Base-by-base conservation (phyloP, 2,113 vertebrate genomes). In the Paratilapia polleni region DNA sequence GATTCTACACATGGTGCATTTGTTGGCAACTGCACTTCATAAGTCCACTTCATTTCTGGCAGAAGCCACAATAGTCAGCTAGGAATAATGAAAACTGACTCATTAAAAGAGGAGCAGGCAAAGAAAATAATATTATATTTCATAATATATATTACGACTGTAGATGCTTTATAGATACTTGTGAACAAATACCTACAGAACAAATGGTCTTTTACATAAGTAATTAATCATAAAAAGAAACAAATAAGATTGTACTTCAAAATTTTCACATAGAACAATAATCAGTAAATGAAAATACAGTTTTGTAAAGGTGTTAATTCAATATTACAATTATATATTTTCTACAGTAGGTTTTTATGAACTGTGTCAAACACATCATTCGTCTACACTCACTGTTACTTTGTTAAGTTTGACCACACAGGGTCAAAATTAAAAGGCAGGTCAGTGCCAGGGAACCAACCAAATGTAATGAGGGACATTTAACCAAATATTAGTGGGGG, bases 301-400 rank as follows among this genome's bases (percentile, higher is more conserved):
- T 66, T n/a, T 15, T 9, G 2, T 68, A 10, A 56, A 58, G 34
- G 15, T 80, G 38, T 56, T 1, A 41, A 22, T 19, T 38, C 14
- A 47, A 34, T 13, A 24, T 73, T 73, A 43, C 24, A 73, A 24
- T 47, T n/a, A 73, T 20, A 63, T 54, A 63, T 80, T n/a, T 22
- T 57, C 12, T n/a, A n/a, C n/a, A n/a, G n/a, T 22, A 36, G 20
- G 24, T 24, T 77, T 12, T 66, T 34, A 87, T 89, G 22, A 57
- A 43, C 8, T 70, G 36, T 41, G n/a, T 63, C 9, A 77, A 22
- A 52, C 36, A 19, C 49, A 61, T 58, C 15, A 19, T 59, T 64
- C 49, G 64, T 49, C 28, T 57, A 24, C 28, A 31, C 28, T 31
- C 28, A n/a, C n/a, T n/a, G n/a, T n/a, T n/a, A n/a, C n/a, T n/a